phyloP scores from a whole-genome alignment of 2,888 invertebrate genomes.

The Horisme vitalbata region DNA sequence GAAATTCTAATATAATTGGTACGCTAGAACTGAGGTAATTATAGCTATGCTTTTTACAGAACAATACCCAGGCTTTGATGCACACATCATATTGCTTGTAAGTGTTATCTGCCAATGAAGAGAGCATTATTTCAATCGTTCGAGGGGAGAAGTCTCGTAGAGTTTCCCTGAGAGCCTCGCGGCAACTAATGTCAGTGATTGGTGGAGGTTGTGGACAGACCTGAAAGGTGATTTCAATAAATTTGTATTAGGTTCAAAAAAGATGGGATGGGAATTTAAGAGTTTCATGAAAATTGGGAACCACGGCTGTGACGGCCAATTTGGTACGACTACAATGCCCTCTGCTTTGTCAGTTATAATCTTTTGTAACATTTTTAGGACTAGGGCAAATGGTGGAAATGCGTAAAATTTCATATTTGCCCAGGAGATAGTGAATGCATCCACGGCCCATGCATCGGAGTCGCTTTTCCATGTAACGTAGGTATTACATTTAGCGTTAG shows the following conservation, averaged over 20 bases:
- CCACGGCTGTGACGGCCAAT: constrained; percentile 26
- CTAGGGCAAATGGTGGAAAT: too few relatives aligned
- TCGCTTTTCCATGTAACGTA: too few relatives aligned
- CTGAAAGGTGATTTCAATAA: constrained; percentile 24
- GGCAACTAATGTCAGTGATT: constrained; percentile 18
- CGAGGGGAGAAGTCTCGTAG: neutral
- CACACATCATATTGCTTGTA: constrained; percentile 21
- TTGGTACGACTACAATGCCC: constrained; percentile 22
- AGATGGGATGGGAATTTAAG: too few relatives aligned
- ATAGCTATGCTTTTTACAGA: constrained; percentile 5
- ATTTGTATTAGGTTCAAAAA: constrained; percentile 13
- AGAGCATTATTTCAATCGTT: constrained; percentile 20
- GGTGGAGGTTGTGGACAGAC: constrained; percentile 11
- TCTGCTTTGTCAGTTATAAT: constrained; percentile 16
- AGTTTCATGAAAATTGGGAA: constrained; percentile 16
- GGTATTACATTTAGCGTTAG: constrained; percentile 13
- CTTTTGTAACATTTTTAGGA: constrained; percentile 25
- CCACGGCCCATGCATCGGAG: constrained; percentile 21
- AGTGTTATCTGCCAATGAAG: constrained; percentile 11
- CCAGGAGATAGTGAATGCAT: constrained; percentile 29
- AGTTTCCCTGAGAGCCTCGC: constrained; percentile 20
- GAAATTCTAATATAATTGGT: constrained; percentile 16
- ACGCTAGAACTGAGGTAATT: constrained; percentile 6
- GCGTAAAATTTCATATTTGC: constrained; percentile 22
- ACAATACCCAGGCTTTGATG: constrained; percentile 14